Evolutionary conservation across 2,888 invertebrate genomes (phyloP), one percentile per base, ranked within the genome.

Genomic region (Ditylenchus weischeri): DNA sequence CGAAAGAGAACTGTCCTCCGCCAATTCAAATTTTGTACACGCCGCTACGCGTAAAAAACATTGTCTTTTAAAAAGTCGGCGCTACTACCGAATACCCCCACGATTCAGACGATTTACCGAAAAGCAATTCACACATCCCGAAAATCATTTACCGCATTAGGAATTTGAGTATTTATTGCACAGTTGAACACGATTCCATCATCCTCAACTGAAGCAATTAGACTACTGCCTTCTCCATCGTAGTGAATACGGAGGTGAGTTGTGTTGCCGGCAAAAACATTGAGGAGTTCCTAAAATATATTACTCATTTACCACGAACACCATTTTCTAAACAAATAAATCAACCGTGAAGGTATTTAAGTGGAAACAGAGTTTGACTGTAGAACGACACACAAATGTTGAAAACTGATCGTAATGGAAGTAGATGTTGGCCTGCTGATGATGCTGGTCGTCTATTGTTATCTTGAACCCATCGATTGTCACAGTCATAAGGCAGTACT

Each of bases 371-470:
- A 43, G 13, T 43, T 43, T 43, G 43, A 43, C 43, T 2, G 43
- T 43, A 8, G 57, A 43, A 23, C 57, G 59, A 38, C 65, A 57
- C 38, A 57, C 43, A 57, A 61, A 71, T 21, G 65, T 58, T 23
- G 68, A 48, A 43, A 71, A 71, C 19, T 66, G 57, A n/a, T 66
- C 66, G 23, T 15, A 58, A 51, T 66, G 48, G 50, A 71, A 62
- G 38, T 66, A 58, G 23, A 57, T 62, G 19, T 47, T 71, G 10
- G 66, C 70, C 43, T 71, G 71, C 50, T 71, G 70, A 35, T 66
- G 62, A 64, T 71, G 58, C 43, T 71, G 71, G 38, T 71, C 71
- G 49, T 71, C 70, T 23, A 71, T 64, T 54, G 29, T 54, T 54
- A 54, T 29, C 54, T 54, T 54, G 21, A 54, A 54, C 10, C 54